Evolutionary conservation across 2,888 invertebrate genomes (phyloP), one percentile per base, ranked within the genome.

Genomic region (Autographa pulchrina): DNA sequence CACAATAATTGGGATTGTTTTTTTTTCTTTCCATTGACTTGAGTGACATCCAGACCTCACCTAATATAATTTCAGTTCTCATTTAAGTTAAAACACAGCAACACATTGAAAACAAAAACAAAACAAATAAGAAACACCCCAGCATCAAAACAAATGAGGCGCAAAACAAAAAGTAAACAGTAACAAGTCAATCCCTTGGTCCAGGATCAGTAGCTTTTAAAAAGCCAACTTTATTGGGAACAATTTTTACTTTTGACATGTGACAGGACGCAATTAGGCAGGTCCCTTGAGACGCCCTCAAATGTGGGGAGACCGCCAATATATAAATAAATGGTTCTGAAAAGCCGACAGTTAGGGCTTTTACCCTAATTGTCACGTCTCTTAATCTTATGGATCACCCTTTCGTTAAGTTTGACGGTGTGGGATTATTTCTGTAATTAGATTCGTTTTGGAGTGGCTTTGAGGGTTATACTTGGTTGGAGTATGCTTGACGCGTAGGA

Each of bases 331-430:
- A 79, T 74, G 75, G 63, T 66, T 31, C 60, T 65, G 78, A 78
- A 75, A 74, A 81, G 77, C 62, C 54, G 35, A 75, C 75, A 73
- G 69, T 78, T 75, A 81, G 80, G 76, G 83, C 86, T 80, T 78
- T 86, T 82, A 85, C 84, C 77, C 74, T 81, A 82, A 85, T 82
- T 86, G 86, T 85, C 82, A 82, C 82, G 72, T 80, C 74, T 71
- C 77, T 79, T 84, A 84, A 85, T 85, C 75, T 77, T 80, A 81
- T 83, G 76, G 63, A 59, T 70, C 80, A 85, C 83, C 85, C 83
- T 82, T 86, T 82, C 66, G 70, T 69, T 80, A 68, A 75, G 70
- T 77, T 77, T 71, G 76, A 76, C 70, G 77, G 48, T 74, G 76
- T 76, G 77, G 80, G 79, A 74, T 82, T 82, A 83, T 85, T 83